Percentiles rank a stretch among this genome's conserved stretches.
phyloP scores from a whole-genome alignment of 1,140 invertebrate genomes.

The Mylabris phalerata region DNA sequence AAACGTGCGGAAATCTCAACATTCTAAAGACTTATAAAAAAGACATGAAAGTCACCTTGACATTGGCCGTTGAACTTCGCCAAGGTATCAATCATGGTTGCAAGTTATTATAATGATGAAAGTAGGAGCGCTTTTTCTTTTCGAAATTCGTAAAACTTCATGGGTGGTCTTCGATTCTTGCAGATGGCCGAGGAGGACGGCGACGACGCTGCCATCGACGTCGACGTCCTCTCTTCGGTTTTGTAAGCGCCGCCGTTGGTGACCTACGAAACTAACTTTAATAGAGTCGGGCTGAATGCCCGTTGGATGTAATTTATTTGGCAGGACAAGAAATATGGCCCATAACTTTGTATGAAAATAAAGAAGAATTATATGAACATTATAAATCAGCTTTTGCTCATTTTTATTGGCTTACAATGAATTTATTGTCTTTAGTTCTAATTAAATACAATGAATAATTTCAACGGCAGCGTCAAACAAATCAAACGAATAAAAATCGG shows the following conservation, averaged over 20 bases:
- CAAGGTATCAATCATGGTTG: constrained; percentile 22
- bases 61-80: constrained; percentile 23
- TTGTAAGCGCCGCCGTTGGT: constrained; percentile 28
- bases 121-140: background rate
- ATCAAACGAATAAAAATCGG: too few relatives aligned
- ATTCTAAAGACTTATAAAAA: background rate
- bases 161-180: background rate
- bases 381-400: constrained; percentile 42
- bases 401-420: constrained; percentile 35
- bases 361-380: constrained; percentile 44
- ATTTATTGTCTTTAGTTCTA: constrained; percentile 34
- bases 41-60: constrained; percentile 16
- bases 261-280: constrained; percentile 40
- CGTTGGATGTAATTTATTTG: constrained; percentile 43
- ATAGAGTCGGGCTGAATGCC: constrained; percentile 39
- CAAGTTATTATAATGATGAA: background rate
- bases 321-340: constrained; percentile 41
- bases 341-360: constrained; percentile 45
- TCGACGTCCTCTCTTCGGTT: background rate
- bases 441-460: constrained; percentile 33
- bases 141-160: background rate
- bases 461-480: background rate
- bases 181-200: background rate
- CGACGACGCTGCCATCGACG: background rate
- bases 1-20: constrained; percentile 13